phyloP scores from a whole-genome alignment of 2,797 vertebrate genomes.

The Tauraco hartlaubi region DNA sequence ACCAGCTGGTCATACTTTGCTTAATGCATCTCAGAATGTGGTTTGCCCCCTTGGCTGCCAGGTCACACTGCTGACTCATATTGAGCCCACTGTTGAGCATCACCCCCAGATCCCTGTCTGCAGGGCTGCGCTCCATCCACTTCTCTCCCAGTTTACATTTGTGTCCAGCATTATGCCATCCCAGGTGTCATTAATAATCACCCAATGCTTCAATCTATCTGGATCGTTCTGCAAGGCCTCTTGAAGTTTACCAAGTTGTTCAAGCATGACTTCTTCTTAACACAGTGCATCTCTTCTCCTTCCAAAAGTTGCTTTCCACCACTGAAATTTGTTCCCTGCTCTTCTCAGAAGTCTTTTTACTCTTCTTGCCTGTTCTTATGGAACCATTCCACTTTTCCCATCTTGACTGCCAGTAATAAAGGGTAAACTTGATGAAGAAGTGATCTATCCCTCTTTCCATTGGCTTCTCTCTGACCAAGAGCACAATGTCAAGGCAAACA shows the following conservation, averaged over 20 bases:
- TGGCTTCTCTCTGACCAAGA: neutral
- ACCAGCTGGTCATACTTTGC: neutral
- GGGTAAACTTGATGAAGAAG: neutral
- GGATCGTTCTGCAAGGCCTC: neutral
- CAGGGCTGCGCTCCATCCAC: neutral
- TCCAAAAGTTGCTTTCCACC: neutral
- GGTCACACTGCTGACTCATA: neutral
- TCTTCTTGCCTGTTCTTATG: neutral
- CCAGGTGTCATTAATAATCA: neutral
- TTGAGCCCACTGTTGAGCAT: neutral
- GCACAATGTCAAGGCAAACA: neutral
- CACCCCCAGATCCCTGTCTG: neutral
- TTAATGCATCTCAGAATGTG: neutral
- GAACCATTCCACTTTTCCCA: neutral
- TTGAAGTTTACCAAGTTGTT: neutral
- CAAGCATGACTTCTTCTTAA: neutral
- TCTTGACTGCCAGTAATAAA: neutral
- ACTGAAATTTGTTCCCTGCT: neutral
- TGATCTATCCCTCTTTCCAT: neutral
- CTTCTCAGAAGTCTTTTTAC: neutral
- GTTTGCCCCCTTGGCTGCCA: neutral
- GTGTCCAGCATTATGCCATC: no score
- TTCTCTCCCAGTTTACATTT: neutral
- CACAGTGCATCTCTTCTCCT: neutral
- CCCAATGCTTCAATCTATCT: neutral